Evolutionary conservation across 2,797 vertebrate genomes (phyloP).

Genomic region (Leptatherina wallacei): DNA sequence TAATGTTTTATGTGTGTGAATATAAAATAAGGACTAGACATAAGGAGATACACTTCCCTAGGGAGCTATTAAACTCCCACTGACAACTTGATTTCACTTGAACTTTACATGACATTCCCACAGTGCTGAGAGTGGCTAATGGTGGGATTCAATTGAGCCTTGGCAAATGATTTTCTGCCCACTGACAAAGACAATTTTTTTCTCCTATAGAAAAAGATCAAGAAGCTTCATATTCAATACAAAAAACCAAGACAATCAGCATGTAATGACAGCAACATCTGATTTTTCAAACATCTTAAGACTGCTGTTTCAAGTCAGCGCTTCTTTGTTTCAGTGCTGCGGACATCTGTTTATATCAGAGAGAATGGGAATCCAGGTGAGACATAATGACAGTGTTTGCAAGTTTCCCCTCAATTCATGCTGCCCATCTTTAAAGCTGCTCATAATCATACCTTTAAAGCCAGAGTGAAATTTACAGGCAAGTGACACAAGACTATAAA

Average conservation of each 20-base stretch:
- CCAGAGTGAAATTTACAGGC: conserved; percentile 63
- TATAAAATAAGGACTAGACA: conserved; percentile 40
- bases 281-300: conserved; percentile 26
- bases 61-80: conserved; percentile 57
- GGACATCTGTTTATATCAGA: conserved; percentile 76
- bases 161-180: conserved; percentile 53
- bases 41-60: conserved; percentile 56
- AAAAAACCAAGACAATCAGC: conserved; percentile 17
- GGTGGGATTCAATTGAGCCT: conserved; percentile 62
- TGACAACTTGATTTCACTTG: conserved; percentile 72
- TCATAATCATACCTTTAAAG: conserved; percentile 74
- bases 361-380: conserved; percentile 71
- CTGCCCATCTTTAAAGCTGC: conserved; percentile 56
- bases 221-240: conserved; percentile 22
- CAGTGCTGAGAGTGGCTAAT: conserved; percentile 70
- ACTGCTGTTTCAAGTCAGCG: conserved; percentile 39
- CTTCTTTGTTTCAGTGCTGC: conserved; percentile 37
- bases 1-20: conserved; percentile 40
- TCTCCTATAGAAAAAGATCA: conserved; percentile 24
- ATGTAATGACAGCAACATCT: background rate
- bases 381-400: conserved; percentile 69
- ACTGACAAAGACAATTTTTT: conserved; percentile 34
- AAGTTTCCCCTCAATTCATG: conserved; percentile 45
- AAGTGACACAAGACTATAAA: conserved; percentile 65
- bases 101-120: conserved; percentile 79